Evolutionary conservation across 1,140 invertebrate genomes (phyloP).

Genomic region (Heliconius hewitsoni): DNA sequence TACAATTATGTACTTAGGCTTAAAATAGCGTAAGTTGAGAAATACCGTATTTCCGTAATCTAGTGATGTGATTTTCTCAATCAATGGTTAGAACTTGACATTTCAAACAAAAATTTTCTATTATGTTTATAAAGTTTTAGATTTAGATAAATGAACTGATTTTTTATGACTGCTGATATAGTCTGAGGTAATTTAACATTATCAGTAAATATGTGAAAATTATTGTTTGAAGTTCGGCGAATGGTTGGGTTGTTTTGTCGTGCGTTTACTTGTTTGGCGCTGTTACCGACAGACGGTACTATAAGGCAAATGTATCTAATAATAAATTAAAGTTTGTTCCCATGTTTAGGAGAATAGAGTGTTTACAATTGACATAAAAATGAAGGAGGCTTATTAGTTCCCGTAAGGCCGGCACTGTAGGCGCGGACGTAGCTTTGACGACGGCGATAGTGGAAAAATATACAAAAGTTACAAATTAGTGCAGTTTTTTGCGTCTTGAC

Average conservation of each 20-base stretch:
- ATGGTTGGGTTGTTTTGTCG: slow-evolving; percentile 24
- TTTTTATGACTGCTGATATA: slow-evolving; percentile 47
- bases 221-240: slow-evolving; percentile 61
- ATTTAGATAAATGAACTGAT: slow-evolving; percentile 57
- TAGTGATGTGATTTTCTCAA: slow-evolving; percentile 45
- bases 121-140: slow-evolving; percentile 43
- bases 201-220: slow-evolving; percentile 52
- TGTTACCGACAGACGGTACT: slow-evolving; percentile 20
- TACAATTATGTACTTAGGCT: slow-evolving; percentile 72
- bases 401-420: background rate
- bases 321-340: slow-evolving; percentile 2
- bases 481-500: slow-evolving; percentile 61
- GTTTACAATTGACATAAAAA: background rate
- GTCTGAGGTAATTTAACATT: slow-evolving; percentile 53
- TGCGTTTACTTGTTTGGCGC: slow-evolving; percentile 37
- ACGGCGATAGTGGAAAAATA: background rate
- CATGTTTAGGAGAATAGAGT: slow-evolving; percentile 3
- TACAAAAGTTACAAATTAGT: slow-evolving; percentile 33
- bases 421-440: background rate
- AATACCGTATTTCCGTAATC: slow-evolving; percentile 38
- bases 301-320: background rate
- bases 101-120: slow-evolving; percentile 70
- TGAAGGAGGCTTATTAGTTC: background rate
- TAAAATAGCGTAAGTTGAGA: slow-evolving; percentile 53
- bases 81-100: slow-evolving; percentile 39